Evolutionary conservation across 1,140 invertebrate species (phyloP), one percentile per base, ranked within the genome.

Genomic region (Amphibalanus amphitrite): DNA sequence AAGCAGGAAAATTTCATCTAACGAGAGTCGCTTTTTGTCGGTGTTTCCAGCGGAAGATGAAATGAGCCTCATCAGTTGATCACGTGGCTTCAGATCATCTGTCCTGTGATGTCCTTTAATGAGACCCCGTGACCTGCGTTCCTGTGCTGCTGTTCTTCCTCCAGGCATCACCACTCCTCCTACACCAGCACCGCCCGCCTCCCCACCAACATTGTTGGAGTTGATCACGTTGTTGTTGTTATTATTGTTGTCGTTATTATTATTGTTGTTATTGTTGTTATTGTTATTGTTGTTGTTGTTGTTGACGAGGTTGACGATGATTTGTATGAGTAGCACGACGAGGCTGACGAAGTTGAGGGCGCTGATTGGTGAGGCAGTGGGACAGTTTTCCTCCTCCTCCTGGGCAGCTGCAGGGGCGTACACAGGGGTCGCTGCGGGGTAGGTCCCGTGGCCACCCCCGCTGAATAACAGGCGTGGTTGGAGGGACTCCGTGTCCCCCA

Each of bases 231-330:
- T 33, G 29, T 70, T n/a, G n/a, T 26, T 68, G 71, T 69, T 69
- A 20, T 59, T 59, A 81, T 68, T 85, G 86, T 0, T 83, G 78
- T 17, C 80, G 81, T 68, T 85, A 78, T 13, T 83, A 81, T 33
- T 84, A 78, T 75, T 82, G 83, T 74, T 85, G 84, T 71, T 86
- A 86, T 0, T 84, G 80, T 69, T 83, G 83, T 74, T 84, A 85
- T 71, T 83, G 84, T 72, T 73, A 79, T 77, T 76, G 79, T 33
- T 80, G 77, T 71, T 79, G 77, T 28, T 71, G 69, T n/a, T 74
- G 69, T 59, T 59, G 47, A 59, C 47, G 20, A 59, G 47, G 47
- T 59, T 59, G 47, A 59, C 20, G 20, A 59, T 59, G 47, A 59
- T 20, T 20, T 59, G 47, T 1, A 59, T 1, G 47, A 59, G 47